A percentile compares a stretch with the other conserved stretches of the same genome.
phyloP scores from a whole-genome alignment of 2,113 vertebrate species.

The Callipepla californica region DNA sequence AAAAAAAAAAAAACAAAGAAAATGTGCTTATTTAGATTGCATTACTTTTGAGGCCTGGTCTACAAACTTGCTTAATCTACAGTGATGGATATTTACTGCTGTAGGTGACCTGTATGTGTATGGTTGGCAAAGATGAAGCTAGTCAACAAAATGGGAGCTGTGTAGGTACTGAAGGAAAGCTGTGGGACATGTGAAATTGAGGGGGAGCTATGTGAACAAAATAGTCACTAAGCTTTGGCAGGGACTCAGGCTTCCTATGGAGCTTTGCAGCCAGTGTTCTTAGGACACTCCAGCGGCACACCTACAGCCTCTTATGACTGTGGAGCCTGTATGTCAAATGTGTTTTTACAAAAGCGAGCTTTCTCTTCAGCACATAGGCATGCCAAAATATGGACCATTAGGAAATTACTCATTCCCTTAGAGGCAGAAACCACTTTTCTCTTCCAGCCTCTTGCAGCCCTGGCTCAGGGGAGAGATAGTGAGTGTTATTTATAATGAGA shows the following conservation, averaged over 20 bases:
- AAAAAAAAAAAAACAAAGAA: neutral
- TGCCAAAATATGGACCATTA: neutral
- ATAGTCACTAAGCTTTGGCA: neutral
- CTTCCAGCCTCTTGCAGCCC: neutral
- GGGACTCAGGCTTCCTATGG: accelerated
- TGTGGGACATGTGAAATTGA: neutral
- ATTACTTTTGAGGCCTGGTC: neutral
- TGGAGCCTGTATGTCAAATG: neutral
- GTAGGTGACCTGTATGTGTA: accelerated
- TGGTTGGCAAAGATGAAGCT: neutral
- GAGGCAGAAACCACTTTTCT: neutral
- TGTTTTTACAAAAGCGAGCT: neutral
- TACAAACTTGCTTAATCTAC: neutral
- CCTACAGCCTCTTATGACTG: neutral
- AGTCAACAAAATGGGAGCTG: neutral
- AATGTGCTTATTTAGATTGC: neutral
- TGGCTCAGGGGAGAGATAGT: neutral
- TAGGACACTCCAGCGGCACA: neutral
- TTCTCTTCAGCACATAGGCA: neutral
- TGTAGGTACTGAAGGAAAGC: neutral
- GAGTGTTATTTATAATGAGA: neutral
- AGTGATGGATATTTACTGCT: neutral
- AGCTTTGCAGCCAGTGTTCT: neutral
- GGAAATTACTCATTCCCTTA: neutral
- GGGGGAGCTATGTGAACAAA: neutral